Evolutionary conservation across 1,140 invertebrate genomes (phyloP).

Genomic region (Cherax destructor): DNA sequence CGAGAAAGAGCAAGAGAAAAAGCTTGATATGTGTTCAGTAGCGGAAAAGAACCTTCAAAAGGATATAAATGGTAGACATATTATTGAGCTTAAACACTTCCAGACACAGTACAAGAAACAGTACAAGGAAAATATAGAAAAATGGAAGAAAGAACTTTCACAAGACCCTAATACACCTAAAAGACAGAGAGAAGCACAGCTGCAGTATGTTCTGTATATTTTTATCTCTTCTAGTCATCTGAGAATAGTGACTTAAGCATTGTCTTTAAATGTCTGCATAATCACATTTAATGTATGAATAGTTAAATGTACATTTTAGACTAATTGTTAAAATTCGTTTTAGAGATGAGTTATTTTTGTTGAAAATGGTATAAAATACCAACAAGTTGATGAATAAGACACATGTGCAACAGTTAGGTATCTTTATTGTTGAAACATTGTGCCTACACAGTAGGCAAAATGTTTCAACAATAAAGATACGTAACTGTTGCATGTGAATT

Average conservation of each 20-base stretch:
- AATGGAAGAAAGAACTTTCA: constrained; percentile 94
- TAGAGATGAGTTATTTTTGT: no score
- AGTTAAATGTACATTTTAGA: no score
- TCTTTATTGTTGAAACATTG: no score
- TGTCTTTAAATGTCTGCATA: no score
- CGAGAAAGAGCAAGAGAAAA: constrained; percentile 84
- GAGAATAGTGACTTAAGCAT: not conserved
- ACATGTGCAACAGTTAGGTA: no score
- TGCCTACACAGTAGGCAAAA: no score
- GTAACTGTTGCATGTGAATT: no score
- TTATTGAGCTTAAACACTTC: constrained; percentile 92
- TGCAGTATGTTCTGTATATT: constrained; percentile 81
- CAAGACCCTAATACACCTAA: constrained; percentile 94
- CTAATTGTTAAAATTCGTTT: no score
- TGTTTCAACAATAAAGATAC: no score
- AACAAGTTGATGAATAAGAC: no score
- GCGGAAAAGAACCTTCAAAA: constrained; percentile 96
- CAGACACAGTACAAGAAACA: constrained; percentile 96
- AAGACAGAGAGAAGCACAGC: constrained; percentile 90
- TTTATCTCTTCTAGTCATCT: not conserved
- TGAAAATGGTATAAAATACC: no score
- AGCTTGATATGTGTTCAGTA: constrained; percentile 78
- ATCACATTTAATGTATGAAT: no score
- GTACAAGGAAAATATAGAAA: constrained; percentile 98
- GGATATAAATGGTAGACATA: constrained; percentile 91